A percentile compares a stretch with the other conserved stretches of the same genome.
Evolutionary conservation across 2,113 vertebrate genomes (phyloP).

Genomic region (Gadus chalcogrammus): DNA sequence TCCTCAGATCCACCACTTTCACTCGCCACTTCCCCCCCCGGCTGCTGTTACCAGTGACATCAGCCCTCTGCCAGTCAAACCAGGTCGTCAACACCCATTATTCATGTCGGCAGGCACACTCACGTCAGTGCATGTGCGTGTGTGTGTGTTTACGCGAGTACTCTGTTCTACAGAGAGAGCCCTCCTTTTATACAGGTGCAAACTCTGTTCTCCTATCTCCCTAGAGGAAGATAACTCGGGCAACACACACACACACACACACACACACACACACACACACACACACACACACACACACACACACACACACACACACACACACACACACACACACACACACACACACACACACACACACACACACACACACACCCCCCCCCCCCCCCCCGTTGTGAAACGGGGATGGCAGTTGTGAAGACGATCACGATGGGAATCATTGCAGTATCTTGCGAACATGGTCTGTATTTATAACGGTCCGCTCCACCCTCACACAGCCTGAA

Average conservation of each 20-base stretch:
- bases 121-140: background rate
- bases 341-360: slow-evolving; percentile 4
- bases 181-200: slow-evolving; percentile 39
- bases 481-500: slow-evolving; percentile 62
- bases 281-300: slow-evolving; percentile 10
- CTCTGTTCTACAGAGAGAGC: background rate
- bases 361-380: slow-evolving; percentile 16
- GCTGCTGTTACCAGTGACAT: background rate
- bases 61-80: too few species aligned
- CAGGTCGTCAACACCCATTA: too few species aligned
- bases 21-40: slow-evolving; percentile 42
- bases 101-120: too few species aligned
- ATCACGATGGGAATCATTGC: slow-evolving; percentile 14
- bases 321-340: slow-evolving; percentile 17
- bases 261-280: slow-evolving; percentile 16
- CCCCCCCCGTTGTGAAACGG: too few species aligned
- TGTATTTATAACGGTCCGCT: slow-evolving; percentile 36
- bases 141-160: background rate
- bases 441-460: slow-evolving; percentile 20
- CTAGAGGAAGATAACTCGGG: slow-evolving; percentile 50
- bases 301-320: slow-evolving; percentile 10
- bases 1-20: slow-evolving; percentile 45
- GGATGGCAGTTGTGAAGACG: too few species aligned
- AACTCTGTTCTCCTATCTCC: slow-evolving; percentile 47
- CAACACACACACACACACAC: slow-evolving; percentile 1